phyloP scores from a whole-genome alignment of 2,113 vertebrate species.

The Entelurus aequoreus region DNA sequence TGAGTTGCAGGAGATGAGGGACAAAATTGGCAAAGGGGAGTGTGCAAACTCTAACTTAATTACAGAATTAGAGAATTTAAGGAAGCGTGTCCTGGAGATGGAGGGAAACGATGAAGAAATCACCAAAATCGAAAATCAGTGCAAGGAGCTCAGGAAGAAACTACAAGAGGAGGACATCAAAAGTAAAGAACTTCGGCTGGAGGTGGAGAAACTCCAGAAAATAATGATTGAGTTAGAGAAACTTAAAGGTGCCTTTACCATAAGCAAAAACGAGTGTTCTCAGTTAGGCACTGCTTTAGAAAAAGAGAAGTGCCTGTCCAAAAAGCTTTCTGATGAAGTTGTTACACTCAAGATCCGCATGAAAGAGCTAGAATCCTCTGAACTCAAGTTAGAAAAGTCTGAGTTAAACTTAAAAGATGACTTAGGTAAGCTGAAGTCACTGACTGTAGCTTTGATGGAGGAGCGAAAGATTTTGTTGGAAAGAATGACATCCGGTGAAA shows the following conservation, averaged over 20 bases:
- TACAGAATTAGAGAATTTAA: constrained; percentile 88
- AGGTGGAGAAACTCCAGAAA: constrained; percentile 89
- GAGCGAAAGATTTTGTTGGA: constrained; percentile 89
- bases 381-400: constrained; percentile 86
- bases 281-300: constrained; percentile 83
- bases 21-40: constrained; percentile 87
- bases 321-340: constrained; percentile 87
- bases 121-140: constrained; percentile 87
- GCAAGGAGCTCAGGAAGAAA: constrained; percentile 84
- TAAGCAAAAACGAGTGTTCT: constrained; percentile 82
- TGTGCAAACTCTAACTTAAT: constrained; percentile 88
- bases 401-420: constrained; percentile 92
- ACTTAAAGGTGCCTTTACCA: constrained; percentile 82
- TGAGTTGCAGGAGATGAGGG: constrained; percentile 84
- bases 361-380: constrained; percentile 89
- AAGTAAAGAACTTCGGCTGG: constrained; percentile 81
- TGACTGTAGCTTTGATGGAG: constrained; percentile 91
- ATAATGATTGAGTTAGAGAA: constrained; percentile 91
- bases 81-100: constrained; percentile 90
- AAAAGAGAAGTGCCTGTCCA: constrained; percentile 84
- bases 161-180: constrained; percentile 85
- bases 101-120: constrained; percentile 97
- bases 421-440: constrained; percentile 89
- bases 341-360: constrained; percentile 85
- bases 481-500: constrained; percentile 88